A percentile compares a stretch with the other conserved stretches of the same genome.
These are phyloP conservation scores for Leptobrachium ailaonicum DNA, from an alignment of 2,113 vertebrate species.

Conservation along the genomic window DNA sequence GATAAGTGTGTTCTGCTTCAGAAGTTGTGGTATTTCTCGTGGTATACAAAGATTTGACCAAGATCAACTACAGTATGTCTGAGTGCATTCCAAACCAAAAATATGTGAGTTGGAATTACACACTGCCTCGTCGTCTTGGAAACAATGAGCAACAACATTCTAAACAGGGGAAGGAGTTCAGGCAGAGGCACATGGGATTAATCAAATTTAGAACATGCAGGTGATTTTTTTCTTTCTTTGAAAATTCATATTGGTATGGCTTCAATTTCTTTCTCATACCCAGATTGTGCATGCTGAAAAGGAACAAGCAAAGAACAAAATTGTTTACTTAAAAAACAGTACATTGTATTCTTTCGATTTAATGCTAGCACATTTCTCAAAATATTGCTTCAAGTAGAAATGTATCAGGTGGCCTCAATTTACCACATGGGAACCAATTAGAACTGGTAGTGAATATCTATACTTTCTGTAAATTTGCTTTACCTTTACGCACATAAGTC, in stretches of 20 bases:
- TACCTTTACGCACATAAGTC: too few relatives aligned
- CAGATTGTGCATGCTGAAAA: slow-evolving; percentile 9
- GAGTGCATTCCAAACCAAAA: slow-evolving; percentile 68
- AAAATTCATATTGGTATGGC: slow-evolving; percentile 51
- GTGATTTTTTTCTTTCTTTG: slow-evolving; percentile 58
- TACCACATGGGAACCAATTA: too few relatives aligned
- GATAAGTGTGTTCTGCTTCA: slow-evolving; percentile 40
- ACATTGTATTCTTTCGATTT: not conserved
- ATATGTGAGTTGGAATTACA: slow-evolving; percentile 68
- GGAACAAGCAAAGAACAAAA: slow-evolving; percentile 6
- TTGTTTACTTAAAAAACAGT: not conserved
- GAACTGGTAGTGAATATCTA: too few relatives aligned
- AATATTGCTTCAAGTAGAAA: not conserved
- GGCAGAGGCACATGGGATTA: slow-evolving; percentile 59
- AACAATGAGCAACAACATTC: slow-evolving; percentile 69
- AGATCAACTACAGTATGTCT: slow-evolving; percentile 57
- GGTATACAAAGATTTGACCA: slow-evolving; percentile 49
- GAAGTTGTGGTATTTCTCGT: slow-evolving; percentile 44
- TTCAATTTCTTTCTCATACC: slow-evolving; percentile 5
- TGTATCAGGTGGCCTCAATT: too few relatives aligned
- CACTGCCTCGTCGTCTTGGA: slow-evolving; percentile 65
- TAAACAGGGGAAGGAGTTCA: slow-evolving; percentile 61
- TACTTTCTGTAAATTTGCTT: too few relatives aligned
- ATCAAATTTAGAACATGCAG: slow-evolving; percentile 56
- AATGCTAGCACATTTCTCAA: not conserved